These are phyloP conservation scores for Acanthosepion lycidas DNA, from an alignment of 2,888 invertebrate species.

Conservation along the genomic window DNA sequence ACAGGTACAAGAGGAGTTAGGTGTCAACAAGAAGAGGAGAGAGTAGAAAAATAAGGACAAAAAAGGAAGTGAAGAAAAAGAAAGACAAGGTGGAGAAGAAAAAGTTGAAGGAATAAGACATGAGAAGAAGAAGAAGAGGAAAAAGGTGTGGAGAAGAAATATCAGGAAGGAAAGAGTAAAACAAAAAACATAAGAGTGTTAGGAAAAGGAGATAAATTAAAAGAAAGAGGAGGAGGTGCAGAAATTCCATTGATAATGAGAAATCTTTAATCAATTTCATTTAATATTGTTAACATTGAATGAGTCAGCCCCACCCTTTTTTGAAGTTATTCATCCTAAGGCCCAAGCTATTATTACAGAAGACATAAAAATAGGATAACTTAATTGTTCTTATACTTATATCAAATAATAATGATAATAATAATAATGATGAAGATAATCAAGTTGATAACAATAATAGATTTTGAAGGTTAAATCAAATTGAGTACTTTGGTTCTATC, in stretches of 20 bases:
- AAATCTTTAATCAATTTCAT: conserved; percentile 21
- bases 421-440: background rate
- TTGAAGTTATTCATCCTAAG: background rate
- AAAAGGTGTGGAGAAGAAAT: background rate
- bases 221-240: background rate
- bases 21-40: background rate
- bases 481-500: background rate
- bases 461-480: conserved; percentile 33
- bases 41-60: background rate
- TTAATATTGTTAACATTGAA: conserved; percentile 4
- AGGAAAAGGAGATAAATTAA: background rate
- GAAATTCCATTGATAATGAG: conserved; percentile 18
- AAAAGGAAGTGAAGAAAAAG: background rate
- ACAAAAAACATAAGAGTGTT: background rate
- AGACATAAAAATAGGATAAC: background rate
- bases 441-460: background rate
- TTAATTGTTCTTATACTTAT: conserved; percentile 15
- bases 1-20: background rate
- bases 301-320: conserved; percentile 33
- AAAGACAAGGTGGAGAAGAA: background rate
- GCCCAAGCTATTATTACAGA: background rate
- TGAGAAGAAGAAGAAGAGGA: background rate
- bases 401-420: background rate
- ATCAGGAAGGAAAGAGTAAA: background rate
- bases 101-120: background rate